Percentiles rank a stretch among this genome's conserved stretches.
Evolutionary conservation across 2,888 invertebrate species (phyloP).

Genomic region (Leucophenga maculata): DNA sequence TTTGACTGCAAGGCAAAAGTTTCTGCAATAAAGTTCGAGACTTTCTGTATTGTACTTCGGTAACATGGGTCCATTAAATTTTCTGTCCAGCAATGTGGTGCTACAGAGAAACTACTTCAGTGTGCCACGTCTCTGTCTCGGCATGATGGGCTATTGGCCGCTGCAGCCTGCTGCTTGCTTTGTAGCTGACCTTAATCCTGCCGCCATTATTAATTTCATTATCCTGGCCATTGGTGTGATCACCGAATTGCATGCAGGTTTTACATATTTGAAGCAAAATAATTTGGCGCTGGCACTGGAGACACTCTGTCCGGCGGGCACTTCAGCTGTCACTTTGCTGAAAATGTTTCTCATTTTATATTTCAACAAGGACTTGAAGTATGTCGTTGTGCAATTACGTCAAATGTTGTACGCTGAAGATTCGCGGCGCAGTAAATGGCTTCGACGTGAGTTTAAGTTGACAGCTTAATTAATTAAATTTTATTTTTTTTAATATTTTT

Average conservation of each 20-base stretch:
- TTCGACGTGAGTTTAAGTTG: not conserved
- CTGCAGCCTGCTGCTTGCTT: not conserved
- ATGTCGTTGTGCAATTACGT: slow-evolving; percentile 42
- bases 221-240: slow-evolving; percentile 56
- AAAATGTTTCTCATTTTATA: slow-evolving; percentile 57
- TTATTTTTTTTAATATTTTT: slow-evolving; percentile 6
- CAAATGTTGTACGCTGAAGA: slow-evolving; percentile 40
- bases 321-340: slow-evolving; percentile 61
- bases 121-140: slow-evolving; percentile 53
- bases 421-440: not conserved
- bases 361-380: slow-evolving; percentile 49
- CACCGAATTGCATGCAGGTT: slow-evolving; percentile 60
- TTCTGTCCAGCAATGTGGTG: slow-evolving; percentile 44
- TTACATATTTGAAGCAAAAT: slow-evolving; percentile 18
- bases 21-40: too few species aligned
- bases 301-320: slow-evolving; percentile 61
- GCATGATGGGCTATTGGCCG: slow-evolving; percentile 60
- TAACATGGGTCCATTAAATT: slow-evolving; percentile 37
- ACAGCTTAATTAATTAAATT: not conserved
- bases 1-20: too few species aligned
- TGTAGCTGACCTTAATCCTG: slow-evolving; percentile 3
- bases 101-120: slow-evolving; percentile 53
- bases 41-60: too few species aligned
- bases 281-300: slow-evolving; percentile 52
- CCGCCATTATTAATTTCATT: slow-evolving; percentile 46